Base-by-base conservation (phyloP, 1,140 invertebrate species). In the Forficula auricularia region DNA sequence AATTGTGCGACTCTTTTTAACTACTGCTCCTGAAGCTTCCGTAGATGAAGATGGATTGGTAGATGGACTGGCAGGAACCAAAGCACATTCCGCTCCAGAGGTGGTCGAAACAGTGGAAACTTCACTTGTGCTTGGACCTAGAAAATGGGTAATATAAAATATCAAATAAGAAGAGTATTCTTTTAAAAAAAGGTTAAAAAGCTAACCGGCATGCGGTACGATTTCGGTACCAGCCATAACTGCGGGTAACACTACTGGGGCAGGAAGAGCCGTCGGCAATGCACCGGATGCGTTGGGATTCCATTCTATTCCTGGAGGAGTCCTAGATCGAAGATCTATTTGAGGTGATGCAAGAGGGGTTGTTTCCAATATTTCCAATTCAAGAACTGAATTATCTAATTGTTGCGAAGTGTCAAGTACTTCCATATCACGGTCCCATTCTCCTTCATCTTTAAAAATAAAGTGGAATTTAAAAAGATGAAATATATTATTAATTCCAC, bases 191-290 rank as follows among this genome's bases (percentile, higher is more conserved):
- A 33, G 22, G 18, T 8, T 19, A 20, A 33, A 9, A 10, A 27
- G 10, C 22, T 27, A 4, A 27, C 22, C 22, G 10, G 22, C 22
- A 27, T 27, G 22, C 4, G 56, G 48, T 2, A 62, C 62, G n/a
- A 72, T 60, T 57, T 72, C 70, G 30, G 66, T 73, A 3, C 68
- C 68, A 19, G 68, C 66, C 45, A 67, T 55, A 22, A 71, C 57
- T 2, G 65, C 61, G 3, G 62, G 63, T 6, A 27, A 6, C 22
- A 27, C 22, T 6, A 10, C 22, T 10, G 22, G 22, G 4, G 22
- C 22, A 27, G 22, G 22, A 27, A 57, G 52, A 8, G 58, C 49
- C 33, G 65, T 57, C 19, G 62, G 64, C 43, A 70, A 56, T 19
- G 66, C 4, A 6, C 22, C 22, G 4, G 4, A 4, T 43, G 2